These are phyloP conservation scores for Melanophora roralis DNA, from an alignment of 2,888 invertebrate species.

Conservation along the genomic window DNA sequence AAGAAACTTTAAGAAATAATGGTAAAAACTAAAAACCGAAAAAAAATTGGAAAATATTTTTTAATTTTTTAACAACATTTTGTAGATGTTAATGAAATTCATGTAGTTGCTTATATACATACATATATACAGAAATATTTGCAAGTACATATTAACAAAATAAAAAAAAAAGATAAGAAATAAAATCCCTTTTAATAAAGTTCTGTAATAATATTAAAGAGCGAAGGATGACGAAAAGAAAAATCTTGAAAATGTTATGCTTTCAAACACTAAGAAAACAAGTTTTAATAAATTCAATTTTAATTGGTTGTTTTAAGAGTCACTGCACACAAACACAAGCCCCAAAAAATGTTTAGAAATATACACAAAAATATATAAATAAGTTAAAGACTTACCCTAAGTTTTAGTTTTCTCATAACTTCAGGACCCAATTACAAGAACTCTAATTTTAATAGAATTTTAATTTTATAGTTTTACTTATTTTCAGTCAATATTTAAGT, in stretches of 20 bases:
- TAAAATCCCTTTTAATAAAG: constrained; percentile 4
- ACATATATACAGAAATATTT: no score
- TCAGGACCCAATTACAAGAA: no score
- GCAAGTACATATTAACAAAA: not conserved
- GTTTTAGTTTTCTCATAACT: not conserved
- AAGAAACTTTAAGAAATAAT: no score
- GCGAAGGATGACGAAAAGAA: not conserved
- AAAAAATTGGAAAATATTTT: constrained; percentile 45
- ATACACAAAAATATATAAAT: not conserved
- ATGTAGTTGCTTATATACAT: not conserved
- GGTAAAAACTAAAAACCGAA: no score
- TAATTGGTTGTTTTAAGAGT: constrained; percentile 35
- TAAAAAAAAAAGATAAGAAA: constrained; percentile 3
- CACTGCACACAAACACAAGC: not conserved
- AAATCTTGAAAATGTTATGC: not conserved
- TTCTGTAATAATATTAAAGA: not conserved
- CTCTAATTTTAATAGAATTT: no score
- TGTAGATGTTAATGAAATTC: not conserved
- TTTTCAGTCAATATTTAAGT: no score
- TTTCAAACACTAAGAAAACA: not conserved
- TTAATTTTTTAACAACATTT: not conserved
- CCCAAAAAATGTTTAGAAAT: not conserved
- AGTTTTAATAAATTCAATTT: constrained; percentile 17
- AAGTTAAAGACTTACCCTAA: not conserved
- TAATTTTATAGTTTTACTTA: no score